These are phyloP conservation scores for Anisognathus igniventris DNA, from an alignment of 2,797 vertebrate genomes.

Conservation along the genomic window DNA sequence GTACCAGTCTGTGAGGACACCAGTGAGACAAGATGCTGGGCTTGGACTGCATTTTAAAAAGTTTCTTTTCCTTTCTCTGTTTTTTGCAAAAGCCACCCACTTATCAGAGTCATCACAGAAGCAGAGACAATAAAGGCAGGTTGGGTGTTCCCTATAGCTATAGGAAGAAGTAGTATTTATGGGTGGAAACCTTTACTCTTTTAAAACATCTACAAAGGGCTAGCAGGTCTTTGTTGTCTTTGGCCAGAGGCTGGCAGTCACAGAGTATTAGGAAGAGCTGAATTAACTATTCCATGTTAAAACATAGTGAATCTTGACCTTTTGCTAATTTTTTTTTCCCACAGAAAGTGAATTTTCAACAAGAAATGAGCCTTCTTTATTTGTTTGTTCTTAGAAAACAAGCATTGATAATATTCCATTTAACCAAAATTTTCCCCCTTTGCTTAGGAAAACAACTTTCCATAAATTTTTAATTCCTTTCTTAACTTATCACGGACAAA, in stretches of 20 bases:
- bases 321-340: not conserved
- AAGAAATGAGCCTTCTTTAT: not conserved
- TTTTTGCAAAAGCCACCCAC: not conserved
- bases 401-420: not conserved
- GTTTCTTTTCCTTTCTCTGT: not conserved
- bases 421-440: fast-evolving
- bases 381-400: not conserved
- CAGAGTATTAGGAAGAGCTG: not conserved
- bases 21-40: not conserved
- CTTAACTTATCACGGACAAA: not conserved
- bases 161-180: not conserved
- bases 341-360: not conserved
- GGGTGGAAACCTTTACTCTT: not conserved
- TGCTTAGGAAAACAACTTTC: not conserved
- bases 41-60: not conserved
- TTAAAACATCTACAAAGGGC: not conserved
- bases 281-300: not conserved
- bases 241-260: not conserved
- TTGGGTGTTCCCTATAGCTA: not conserved
- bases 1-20: not conserved
- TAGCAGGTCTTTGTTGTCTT: not conserved
- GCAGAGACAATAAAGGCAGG: not conserved
- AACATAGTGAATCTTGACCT: not conserved
- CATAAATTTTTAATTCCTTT: not conserved
- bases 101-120: not conserved